Evolutionary conservation across 1,140 invertebrate species (phyloP).

Genomic region (Drosophila pallidifrons): DNA sequence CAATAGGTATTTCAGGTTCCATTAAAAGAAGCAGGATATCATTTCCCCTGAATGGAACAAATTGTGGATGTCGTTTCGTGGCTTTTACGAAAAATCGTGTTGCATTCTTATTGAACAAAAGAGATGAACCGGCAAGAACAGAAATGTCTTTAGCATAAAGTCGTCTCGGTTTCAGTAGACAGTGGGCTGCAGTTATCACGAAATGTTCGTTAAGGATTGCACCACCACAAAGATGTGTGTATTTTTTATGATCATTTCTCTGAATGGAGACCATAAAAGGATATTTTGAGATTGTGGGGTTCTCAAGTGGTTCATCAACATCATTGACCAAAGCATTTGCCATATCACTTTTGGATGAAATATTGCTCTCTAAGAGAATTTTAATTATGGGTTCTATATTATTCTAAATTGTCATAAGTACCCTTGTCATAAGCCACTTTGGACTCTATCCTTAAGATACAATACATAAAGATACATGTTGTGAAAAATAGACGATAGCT

Average conservation of each 20-base stretch:
- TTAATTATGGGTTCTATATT: not conserved
- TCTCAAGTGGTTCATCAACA: not conserved
- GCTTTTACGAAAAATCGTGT: conserved; percentile 17
- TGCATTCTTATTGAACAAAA: conserved; percentile 8
- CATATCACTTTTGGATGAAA: not conserved
- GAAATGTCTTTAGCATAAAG: conserved; percentile 10
- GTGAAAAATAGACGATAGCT: not conserved
- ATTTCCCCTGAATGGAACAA: conserved; percentile 39
- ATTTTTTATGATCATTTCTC: conserved; percentile 6
- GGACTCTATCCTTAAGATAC: no score
- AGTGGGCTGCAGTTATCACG: conserved; percentile 61
- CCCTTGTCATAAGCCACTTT: not conserved
- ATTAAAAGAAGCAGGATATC: conserved; percentile 55
- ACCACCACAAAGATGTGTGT: conserved; percentile 64
- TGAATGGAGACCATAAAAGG: conserved; percentile 69
- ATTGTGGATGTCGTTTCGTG: conserved; percentile 30
- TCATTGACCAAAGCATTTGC: not conserved
- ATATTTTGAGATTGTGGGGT: not conserved
- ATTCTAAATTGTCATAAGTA: not conserved
- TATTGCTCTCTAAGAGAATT: not conserved
- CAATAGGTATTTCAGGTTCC: conserved; percentile 30
- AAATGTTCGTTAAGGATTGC: conserved; percentile 45
- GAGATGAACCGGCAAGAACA: conserved; percentile 39
- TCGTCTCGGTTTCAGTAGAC: conserved; percentile 24
- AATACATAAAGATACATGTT: not conserved